phyloP scores from a whole-genome alignment of 1,140 invertebrate species.

The Chironomus striatipennis region DNA sequence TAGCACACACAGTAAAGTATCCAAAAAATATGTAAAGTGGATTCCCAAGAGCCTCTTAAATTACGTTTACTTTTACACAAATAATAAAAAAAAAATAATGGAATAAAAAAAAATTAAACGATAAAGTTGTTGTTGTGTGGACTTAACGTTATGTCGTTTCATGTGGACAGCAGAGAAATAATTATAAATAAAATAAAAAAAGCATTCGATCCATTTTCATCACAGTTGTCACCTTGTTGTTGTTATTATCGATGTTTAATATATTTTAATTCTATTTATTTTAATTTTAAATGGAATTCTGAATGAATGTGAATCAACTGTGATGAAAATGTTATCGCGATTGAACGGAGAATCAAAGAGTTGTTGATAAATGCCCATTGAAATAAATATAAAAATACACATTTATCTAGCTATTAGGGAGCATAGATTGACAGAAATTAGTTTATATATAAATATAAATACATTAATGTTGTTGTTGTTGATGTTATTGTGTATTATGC shows the following conservation, averaged over 20 bases:
- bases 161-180: not conserved
- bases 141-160: constrained; percentile 19
- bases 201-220: not conserved
- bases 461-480: not conserved
- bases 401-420: not conserved
- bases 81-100: not conserved
- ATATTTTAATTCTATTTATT: too few species aligned
- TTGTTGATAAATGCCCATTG: not conserved
- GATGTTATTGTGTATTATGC: not conserved
- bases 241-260: too few species aligned
- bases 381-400: not conserved
- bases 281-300: too few species aligned
- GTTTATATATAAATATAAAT: not conserved
- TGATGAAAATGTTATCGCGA: not conserved
- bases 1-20: too few species aligned
- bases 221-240: not conserved
- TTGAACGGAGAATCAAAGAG: not conserved
- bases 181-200: not conserved
- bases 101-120: too few species aligned
- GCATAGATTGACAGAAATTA: not conserved
- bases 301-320: not conserved
- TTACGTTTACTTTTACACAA: too few species aligned
- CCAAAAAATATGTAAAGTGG: not conserved
- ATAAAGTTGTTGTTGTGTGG: constrained; percentile 19
- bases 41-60: not conserved